A percentile compares a stretch with the other conserved stretches of the same genome.
These are phyloP conservation scores for Aphodius sticticus DNA, from an alignment of 2,888 invertebrate genomes.

Conservation along the genomic window DNA sequence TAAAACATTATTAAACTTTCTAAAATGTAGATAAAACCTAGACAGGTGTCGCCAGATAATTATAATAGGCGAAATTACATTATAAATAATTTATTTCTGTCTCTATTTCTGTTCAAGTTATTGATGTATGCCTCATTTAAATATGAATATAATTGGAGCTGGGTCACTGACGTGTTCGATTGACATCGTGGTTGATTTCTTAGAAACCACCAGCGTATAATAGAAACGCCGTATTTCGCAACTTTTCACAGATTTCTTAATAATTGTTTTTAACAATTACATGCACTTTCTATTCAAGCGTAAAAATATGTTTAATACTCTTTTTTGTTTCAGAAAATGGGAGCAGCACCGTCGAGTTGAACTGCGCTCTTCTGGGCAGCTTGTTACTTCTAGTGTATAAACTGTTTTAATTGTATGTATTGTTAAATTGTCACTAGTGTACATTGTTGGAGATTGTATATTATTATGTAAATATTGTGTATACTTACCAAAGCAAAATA, in stretches of 20 bases:
- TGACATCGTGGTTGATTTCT: not conserved
- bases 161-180: too few relatives aligned
- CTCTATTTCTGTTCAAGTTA: too few relatives aligned
- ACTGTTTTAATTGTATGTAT: not conserved
- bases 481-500: not conserved
- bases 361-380: not conserved
- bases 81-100: too few relatives aligned
- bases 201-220: not conserved
- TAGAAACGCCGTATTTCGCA: not conserved
- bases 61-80: too few relatives aligned
- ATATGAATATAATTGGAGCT: too few relatives aligned
- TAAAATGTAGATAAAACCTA: too few relatives aligned
- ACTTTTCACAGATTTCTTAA: not conserved
- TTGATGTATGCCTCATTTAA: too few relatives aligned
- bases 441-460: not conserved
- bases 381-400: not conserved
- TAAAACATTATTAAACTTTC: not conserved
- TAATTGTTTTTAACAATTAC: constrained; percentile 4
- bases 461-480: constrained; percentile 4
- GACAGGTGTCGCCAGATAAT: too few relatives aligned
- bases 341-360: not conserved
- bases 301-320: too few relatives aligned
- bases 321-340: not conserved
- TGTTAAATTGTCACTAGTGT: not conserved
- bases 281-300: not conserved